Conservation (phyloP, 2,888 invertebrate species). For the Helleia helle region DNA sequence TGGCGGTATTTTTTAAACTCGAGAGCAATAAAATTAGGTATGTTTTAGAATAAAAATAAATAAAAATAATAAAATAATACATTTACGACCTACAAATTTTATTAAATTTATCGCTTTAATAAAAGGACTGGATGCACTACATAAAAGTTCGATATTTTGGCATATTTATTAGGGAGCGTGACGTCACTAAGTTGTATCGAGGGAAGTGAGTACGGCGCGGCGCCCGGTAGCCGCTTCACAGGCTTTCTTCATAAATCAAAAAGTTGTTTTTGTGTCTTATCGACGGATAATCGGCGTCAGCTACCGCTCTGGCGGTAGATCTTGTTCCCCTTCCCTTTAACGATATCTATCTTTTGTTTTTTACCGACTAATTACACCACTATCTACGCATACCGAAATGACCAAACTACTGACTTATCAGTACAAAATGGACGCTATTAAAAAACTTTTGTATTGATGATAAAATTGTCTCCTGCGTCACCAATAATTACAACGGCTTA, state of each 20-base stretch:
- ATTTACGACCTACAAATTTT: background rate
- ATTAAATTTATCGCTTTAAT: background rate
- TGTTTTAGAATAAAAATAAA: too few relatives aligned
- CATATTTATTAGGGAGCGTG: conserved; percentile 14
- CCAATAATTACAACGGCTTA: too few relatives aligned
- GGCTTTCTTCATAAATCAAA: conserved; percentile 71
- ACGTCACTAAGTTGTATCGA: conserved; percentile 38
- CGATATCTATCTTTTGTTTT: background rate
- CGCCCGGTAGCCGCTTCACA: conserved; percentile 62
- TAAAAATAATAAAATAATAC: conserved; percentile 3
- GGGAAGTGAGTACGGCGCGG: conserved; percentile 34
- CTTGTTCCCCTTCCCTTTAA: background rate
- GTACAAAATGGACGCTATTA: conserved; percentile 6
- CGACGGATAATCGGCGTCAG: conserved; percentile 64
- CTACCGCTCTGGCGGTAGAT: conserved; percentile 43
- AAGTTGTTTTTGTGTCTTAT: conserved; percentile 69
- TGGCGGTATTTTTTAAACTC: background rate
- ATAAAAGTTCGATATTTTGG: conserved; percentile 7
- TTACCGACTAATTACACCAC: background rate
- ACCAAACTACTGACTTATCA: background rate
- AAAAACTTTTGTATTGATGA: background rate
- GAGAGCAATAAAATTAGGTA: too few relatives aligned
- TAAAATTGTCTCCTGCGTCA: too few relatives aligned
- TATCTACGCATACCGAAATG: background rate
- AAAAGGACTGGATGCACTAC: conserved; percentile 1